These are phyloP conservation scores for Panopea generosa DNA, from an alignment of 2,888 invertebrate species.

Conservation along the genomic window DNA sequence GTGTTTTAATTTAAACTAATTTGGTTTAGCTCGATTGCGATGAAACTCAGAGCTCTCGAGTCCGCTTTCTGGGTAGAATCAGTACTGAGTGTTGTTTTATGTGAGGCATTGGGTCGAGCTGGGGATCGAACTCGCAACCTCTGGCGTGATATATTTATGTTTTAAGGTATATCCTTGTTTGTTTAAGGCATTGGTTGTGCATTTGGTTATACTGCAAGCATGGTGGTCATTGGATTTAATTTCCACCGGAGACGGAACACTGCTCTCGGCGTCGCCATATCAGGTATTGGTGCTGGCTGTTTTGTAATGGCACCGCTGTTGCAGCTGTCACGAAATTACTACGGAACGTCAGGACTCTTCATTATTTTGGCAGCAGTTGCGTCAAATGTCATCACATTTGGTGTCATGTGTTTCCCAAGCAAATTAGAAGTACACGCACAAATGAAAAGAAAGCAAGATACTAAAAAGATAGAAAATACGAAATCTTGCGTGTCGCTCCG, in stretches of 20 bases:
- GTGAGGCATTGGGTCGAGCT: no score
- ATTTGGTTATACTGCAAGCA: conserved; percentile 38
- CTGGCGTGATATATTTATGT: no score
- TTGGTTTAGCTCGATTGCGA: no score
- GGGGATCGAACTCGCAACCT: no score
- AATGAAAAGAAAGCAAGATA: background rate
- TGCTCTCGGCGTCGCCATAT: conserved; percentile 45
- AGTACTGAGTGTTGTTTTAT: no score
- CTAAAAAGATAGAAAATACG: background rate
- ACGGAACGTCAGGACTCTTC: conserved; percentile 50
- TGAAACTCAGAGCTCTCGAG: no score
- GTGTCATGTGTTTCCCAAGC: conserved; percentile 53
- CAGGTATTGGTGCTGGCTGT: conserved; percentile 47
- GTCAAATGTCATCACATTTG: conserved; percentile 39
- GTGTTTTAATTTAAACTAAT: no score
- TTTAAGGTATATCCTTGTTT: no score
- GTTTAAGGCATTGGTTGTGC: conserved; percentile 49
- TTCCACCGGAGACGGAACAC: conserved; percentile 43
- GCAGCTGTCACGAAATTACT: conserved; percentile 40
- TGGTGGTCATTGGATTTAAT: conserved; percentile 55
- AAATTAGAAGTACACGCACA: conserved; percentile 24
- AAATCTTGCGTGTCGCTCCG: conserved; percentile 5
- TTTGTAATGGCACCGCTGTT: conserved; percentile 50
- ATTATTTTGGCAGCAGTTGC: conserved; percentile 42
- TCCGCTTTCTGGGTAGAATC: no score